Base-by-base conservation (phyloP, 2,797 vertebrate species). In the Esox masquinongy region DNA sequence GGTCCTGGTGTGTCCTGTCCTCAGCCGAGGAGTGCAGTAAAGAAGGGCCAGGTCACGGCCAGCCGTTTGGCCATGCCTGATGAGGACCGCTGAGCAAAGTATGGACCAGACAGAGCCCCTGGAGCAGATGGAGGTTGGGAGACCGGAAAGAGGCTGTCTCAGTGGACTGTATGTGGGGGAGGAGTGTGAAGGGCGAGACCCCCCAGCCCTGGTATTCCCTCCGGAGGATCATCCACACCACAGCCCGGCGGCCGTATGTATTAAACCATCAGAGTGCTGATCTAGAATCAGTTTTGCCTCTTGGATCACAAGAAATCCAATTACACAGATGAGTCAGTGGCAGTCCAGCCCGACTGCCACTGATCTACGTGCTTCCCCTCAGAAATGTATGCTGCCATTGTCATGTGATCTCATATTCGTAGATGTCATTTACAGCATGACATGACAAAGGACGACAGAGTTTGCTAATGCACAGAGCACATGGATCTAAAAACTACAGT, bases 21-120 rank as follows among this genome's bases (percentile, higher is more conserved):
- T 36, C 29, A 99, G 98, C 95, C 99, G 76, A 99, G 99, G 98
- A 99, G 95, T 1, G 98, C 97, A 0, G 93, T 99, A 83, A 96
- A 97, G 88, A 97, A 97, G 89, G 98, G 98, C 12, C 95, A 94
- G 0, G 94, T 99, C 77, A 98, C 97, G 0, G 95, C 95, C 82
- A 99, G 96, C 93, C 93, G 97, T 0, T 93, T 99, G 78, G 97
- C 97, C 15, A 96, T 98, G 22, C 94, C 94, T 99, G 96, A 99
- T 97, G 88, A 92, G 94, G 0, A 97, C 94, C n/a, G n/a, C n/a
- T n/a, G n/a, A n/a, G n/a, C n/a, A 0, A 97, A 99, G 90, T 97
- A 98, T 81, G 97, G 95, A 1, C 92, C 99, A 79, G 90, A 94
- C 47, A 87, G 76, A 39, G 36, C 36, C 36, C 36, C 36, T 39